Evolutionary conservation across 2,797 vertebrate genomes (phyloP).

Genomic region (Pantherophis vulpinus): DNA sequence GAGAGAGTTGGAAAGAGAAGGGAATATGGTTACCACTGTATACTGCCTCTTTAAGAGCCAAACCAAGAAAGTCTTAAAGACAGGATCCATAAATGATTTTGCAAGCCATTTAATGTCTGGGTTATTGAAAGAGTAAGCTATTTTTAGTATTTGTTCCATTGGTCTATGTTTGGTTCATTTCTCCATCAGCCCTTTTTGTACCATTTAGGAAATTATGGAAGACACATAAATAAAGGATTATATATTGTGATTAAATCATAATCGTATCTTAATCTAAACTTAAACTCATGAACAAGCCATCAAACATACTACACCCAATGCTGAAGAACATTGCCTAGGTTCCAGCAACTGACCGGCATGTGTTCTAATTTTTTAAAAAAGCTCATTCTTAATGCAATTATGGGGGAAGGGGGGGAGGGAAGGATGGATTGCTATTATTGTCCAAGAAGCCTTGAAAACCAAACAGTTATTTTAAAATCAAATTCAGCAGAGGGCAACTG

Average conservation of each 20-base stretch:
- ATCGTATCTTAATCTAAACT: background rate
- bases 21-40: conserved; percentile 7
- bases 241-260: background rate
- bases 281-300: background rate
- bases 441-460: background rate
- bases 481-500: background rate
- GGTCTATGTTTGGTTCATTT: background rate
- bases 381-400: background rate
- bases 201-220: background rate
- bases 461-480: background rate
- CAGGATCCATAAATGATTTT: background rate
- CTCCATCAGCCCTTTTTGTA: background rate
- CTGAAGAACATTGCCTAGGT: background rate
- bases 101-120: background rate
- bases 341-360: background rate
- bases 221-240: background rate
- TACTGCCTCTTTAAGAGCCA: background rate
- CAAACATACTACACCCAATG: background rate
- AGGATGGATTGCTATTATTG: background rate
- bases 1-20: background rate
- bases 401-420: too few relatives aligned
- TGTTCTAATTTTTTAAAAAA: background rate
- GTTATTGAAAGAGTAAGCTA: background rate
- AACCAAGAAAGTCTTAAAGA: background rate
- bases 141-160: background rate